These are phyloP conservation scores for Perca schrenkii DNA, from an alignment of 2,113 vertebrate genomes.

Conservation along the genomic window DNA sequence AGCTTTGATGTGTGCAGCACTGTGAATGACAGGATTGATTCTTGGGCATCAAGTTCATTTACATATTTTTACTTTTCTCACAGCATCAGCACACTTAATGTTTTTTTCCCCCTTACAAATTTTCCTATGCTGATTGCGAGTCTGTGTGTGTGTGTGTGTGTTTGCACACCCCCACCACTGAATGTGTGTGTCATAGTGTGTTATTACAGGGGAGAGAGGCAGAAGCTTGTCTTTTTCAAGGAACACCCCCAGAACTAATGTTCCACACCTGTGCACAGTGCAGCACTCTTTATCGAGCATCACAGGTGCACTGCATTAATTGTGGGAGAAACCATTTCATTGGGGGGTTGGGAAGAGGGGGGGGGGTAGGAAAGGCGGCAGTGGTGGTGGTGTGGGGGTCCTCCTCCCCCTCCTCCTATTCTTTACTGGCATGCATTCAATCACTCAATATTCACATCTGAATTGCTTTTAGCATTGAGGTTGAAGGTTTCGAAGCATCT, in stretches of 20 bases:
- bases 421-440: constrained; percentile 82
- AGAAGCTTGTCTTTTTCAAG: constrained; percentile 85
- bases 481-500: constrained; percentile 78
- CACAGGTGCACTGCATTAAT: constrained; percentile 89
- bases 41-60: constrained; percentile 81
- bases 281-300: constrained; percentile 88
- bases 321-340: constrained; percentile 87
- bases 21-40: constrained; percentile 84
- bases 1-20: constrained; percentile 72
- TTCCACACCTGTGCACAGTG: constrained; percentile 89
- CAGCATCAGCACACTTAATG: constrained; percentile 62
- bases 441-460: constrained; percentile 82
- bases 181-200: constrained; percentile 71
- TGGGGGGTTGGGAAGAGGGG: constrained; percentile 28
- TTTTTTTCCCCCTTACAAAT: constrained; percentile 28
- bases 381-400: constrained; percentile 49
- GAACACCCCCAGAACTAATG: constrained; percentile 89
- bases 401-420: constrained; percentile 47
- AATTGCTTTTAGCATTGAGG: constrained; percentile 81
- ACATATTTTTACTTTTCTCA: constrained; percentile 83
- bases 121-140: constrained; percentile 28
- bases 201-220: constrained; percentile 75
- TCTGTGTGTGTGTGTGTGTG: constrained; percentile 15
- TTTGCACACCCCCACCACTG: constrained; percentile 24
- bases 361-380: not conserved